Conservation (phyloP, 2,888 invertebrate genomes). For the Teinopalpus imperialis region DNA sequence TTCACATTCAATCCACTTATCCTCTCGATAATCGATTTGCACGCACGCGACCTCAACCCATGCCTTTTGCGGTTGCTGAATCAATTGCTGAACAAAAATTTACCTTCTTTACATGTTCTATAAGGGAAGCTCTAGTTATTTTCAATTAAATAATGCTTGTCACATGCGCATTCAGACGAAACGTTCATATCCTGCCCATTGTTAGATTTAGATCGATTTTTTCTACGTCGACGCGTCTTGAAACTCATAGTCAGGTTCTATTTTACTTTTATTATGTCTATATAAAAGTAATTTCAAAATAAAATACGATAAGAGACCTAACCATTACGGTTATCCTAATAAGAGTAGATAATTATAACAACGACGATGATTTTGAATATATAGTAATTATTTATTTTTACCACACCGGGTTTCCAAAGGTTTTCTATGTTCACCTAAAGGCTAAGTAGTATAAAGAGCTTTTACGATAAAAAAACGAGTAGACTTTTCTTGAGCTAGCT, state of each 20-base stretch:
- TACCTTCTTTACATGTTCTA: conserved; percentile 18
- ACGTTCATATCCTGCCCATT: conserved; percentile 62
- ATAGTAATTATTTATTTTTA: too few relatives aligned
- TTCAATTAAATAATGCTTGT: conserved; percentile 26
- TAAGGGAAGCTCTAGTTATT: neutral
- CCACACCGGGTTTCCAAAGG: too few relatives aligned
- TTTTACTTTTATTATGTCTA: too few relatives aligned
- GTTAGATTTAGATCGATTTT: conserved; percentile 53
- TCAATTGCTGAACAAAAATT: conserved; percentile 21
- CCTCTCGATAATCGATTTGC: conserved; percentile 60
- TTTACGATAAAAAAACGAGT: too few relatives aligned
- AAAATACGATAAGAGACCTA: too few relatives aligned
- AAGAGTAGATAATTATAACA: too few relatives aligned
- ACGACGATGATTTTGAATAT: too few relatives aligned
- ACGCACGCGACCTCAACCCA: conserved; percentile 57
- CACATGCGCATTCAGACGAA: conserved; percentile 52
- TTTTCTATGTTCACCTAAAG: too few relatives aligned
- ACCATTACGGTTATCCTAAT: too few relatives aligned
- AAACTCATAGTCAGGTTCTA: conserved; percentile 32
- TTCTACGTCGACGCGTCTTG: conserved; percentile 38
- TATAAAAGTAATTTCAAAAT: too few relatives aligned
- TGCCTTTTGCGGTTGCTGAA: conserved; percentile 27
- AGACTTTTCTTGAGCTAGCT: too few relatives aligned
- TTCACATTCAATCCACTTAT: conserved; percentile 45
- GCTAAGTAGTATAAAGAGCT: too few relatives aligned